Evolutionary conservation across 1,140 invertebrate species (phyloP), one percentile per base, ranked within the genome.

Genomic region (Hestina assimilis): DNA sequence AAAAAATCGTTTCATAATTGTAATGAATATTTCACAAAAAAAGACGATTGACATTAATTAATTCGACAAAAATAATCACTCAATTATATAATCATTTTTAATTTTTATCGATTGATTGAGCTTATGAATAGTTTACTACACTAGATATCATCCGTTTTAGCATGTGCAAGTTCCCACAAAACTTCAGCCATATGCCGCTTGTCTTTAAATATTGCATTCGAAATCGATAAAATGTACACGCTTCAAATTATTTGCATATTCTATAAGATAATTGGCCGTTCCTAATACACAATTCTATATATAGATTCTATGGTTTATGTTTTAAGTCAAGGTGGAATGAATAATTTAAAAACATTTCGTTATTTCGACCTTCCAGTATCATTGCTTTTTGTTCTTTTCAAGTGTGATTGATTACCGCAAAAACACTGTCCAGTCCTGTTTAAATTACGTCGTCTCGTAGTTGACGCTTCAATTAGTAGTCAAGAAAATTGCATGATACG

Each of bases 231-330:
- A 74, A 67, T 38, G 58, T 42, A 64, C 53, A 60, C 61, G 57
- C 58, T 66, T 58, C 52, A 46, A 55, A 38, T 45, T 24, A 73
- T 69, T 72, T 68, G 59, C 53, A 35, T 56, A 9, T 61, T 76
- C 69, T 76, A 68, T 64, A 70, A 75, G 67, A 68, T 64, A 72
- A 73, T 71, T 74, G 48, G 11, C 26, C 15, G 17, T 29, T 33
- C 7, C 4, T 19, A 51, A 11, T 63, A 52, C 19, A 8, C 43
- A 11, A 1, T 11, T 33, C 38, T 31, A 28, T 52, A 41, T 42
- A n/a, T 42, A 31, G 33, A 24, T 17, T 17, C 9, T 1, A 23
- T 11, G 40, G n/a, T 24, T 24, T 26, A 26, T 6, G 33, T 50
- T 33, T 14, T 50, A 6, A 31, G 33, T 50, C 47, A 50, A 12